Evolutionary conservation across 35 echinoderm and acorn worm species (phyloP).

Genomic region (Heliocidaris erythrogramma): DNA sequence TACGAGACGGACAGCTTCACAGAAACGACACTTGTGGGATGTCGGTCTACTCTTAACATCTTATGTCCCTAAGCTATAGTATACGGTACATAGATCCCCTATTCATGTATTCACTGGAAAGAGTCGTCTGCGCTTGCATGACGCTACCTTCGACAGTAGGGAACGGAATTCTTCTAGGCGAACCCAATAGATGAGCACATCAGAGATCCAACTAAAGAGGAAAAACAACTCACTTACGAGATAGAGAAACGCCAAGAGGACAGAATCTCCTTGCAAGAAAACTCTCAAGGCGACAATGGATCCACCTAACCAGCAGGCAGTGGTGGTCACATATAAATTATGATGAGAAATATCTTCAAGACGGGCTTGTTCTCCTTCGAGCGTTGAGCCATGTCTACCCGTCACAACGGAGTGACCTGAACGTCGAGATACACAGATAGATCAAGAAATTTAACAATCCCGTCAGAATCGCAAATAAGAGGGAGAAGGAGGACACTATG

Average conservation of each 20-base stretch:
- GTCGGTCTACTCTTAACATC: no score
- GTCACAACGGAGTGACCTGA: background rate
- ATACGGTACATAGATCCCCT: no score
- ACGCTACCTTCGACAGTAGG: background rate
- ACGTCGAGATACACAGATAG: background rate
- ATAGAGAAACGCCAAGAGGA: background rate
- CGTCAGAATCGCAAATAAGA: background rate
- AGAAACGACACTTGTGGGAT: no score
- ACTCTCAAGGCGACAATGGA: background rate
- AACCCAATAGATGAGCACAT: background rate
- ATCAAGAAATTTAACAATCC: background rate
- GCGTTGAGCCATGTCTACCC: background rate
- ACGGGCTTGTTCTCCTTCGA: background rate
- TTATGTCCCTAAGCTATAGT: no score
- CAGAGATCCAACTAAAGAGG: background rate
- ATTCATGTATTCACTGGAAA: background rate
- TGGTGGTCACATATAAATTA: background rate
- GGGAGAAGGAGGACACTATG: background rate
- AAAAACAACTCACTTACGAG: background rate
- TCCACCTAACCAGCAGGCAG: background rate
- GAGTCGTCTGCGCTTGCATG: background rate
- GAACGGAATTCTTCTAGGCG: background rate
- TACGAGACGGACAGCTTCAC: no score
- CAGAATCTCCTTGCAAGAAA: background rate
- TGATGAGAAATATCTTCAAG: background rate